These are phyloP conservation scores for Seira sanloemensis DNA, from an alignment of 2,888 invertebrate genomes.

Conservation along the genomic window DNA sequence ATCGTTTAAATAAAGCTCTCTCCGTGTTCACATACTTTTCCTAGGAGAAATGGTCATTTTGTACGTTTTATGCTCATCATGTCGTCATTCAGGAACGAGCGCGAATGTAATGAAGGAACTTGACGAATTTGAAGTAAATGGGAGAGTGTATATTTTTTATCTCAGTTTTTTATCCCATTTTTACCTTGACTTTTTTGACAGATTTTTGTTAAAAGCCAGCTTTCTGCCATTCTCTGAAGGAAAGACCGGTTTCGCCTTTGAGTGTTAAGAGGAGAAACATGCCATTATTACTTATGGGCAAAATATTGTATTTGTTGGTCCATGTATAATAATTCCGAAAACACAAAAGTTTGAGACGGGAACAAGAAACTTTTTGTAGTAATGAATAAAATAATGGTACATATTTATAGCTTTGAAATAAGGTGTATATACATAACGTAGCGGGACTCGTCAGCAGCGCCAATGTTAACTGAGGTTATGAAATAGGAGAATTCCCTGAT, in stretches of 20 bases:
- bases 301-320: neutral
- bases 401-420: too few relatives aligned
- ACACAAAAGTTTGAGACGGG: neutral
- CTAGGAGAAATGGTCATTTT: constrained; percentile 36
- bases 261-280: constrained; percentile 21
- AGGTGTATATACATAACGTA: too few relatives aligned
- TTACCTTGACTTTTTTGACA: constrained; percentile 62
- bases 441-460: too few relatives aligned
- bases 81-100: constrained; percentile 42
- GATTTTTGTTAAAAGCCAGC: constrained; percentile 53
- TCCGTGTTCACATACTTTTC: constrained; percentile 46
- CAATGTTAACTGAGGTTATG: constrained; percentile 58
- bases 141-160: constrained; percentile 45
- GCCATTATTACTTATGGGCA: neutral
- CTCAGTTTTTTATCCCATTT: constrained; percentile 48
- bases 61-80: constrained; percentile 53
- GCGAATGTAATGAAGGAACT: neutral
- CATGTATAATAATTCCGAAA: neutral
- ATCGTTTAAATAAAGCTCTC: constrained; percentile 17
- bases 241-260: constrained; percentile 49
- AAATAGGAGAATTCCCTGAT: constrained; percentile 30
- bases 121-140: constrained; percentile 27
- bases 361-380: too few relatives aligned
- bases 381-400: too few relatives aligned
- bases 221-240: constrained; percentile 43